A percentile compares a stretch with the other conserved stretches of the same genome.
Conservation (phyloP, 2,797 vertebrate species). For the Sus cebifrons region DNA sequence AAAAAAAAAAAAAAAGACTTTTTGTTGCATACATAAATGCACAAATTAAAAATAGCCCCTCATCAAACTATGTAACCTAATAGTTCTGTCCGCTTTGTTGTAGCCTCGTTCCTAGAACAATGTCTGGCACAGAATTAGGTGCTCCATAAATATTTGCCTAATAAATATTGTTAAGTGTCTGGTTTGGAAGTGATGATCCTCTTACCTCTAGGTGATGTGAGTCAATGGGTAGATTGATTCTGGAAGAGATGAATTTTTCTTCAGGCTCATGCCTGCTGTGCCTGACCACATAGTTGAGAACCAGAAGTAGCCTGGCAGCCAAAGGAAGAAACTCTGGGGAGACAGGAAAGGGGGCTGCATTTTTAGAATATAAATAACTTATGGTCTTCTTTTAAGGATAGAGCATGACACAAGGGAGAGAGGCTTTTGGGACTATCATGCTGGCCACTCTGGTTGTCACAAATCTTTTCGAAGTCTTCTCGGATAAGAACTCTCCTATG, state of each 20-base stretch:
- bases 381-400: background rate
- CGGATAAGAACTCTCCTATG: background rate
- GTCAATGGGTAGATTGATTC: background rate
- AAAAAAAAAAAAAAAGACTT: background rate
- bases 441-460: background rate
- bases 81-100: background rate
- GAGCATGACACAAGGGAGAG: background rate
- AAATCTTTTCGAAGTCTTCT: background rate
- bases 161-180: slow-evolving; percentile 23
- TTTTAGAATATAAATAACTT: slow-evolving; percentile 18
- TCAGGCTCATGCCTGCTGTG: background rate
- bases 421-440: background rate
- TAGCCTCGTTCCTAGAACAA: background rate
- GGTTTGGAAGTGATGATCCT: background rate
- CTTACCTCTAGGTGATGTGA: background rate
- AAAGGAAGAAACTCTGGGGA: background rate
- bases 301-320: background rate
- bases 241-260: background rate
- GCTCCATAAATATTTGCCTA: background rate
- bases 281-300: background rate
- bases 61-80: background rate
- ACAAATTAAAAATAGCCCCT: slow-evolving; percentile 29
- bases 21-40: background rate
- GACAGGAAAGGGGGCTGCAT: background rate
- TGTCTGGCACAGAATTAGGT: background rate